Evolutionary conservation across 2,113 vertebrate genomes (phyloP), one percentile per base, ranked within the genome.

Genomic region (Callocephalon fimbriatum): DNA sequence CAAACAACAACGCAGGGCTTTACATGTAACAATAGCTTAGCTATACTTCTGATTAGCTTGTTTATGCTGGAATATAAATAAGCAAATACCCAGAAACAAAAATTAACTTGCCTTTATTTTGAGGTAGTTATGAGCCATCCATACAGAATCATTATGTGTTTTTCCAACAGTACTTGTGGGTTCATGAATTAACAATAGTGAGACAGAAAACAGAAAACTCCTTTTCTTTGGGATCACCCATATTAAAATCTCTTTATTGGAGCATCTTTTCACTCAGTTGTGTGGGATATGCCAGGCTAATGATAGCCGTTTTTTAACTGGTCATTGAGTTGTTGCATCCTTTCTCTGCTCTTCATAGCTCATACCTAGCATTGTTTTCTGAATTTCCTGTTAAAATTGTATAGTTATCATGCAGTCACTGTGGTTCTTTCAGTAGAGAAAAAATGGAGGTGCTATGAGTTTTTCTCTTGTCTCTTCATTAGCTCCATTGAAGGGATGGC

Each of bases 381-480:
- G 37, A 53, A 2, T 15, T 17, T 21, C 31, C 20, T 51, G 21
- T 66, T 77, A 50, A 40, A 58, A 48, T 12, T 1, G 2, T 29
- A 9, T 26, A 44, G 44, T 15, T 31, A 16, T 32, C 18, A 13
- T 5, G 23, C 15, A 59, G 38, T 38, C 32, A 19, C 26, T 45
- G 3, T 1, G 1, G 4, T 45, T 79, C n/a, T 86, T 79, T 80
- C 27, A 29, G 31, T 8, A n/a, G 8, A 79, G 56, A 72, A 79
- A 82, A 53, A 21, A 20, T 0, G 0, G 21, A 59, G 4, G 13
- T 3, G 11, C 3, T 45, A 7, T 14, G 16, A 4, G 2, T 12
- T 86, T 70, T 95, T 67, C 53, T 66, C 7, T 29, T 38, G 16
- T 73, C 9, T 80, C 20, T 63, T 80, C 15, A 6, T 45, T 63